Evolutionary conservation across 1,140 invertebrate species (phyloP).

Genomic region (Ericerus pela): DNA sequence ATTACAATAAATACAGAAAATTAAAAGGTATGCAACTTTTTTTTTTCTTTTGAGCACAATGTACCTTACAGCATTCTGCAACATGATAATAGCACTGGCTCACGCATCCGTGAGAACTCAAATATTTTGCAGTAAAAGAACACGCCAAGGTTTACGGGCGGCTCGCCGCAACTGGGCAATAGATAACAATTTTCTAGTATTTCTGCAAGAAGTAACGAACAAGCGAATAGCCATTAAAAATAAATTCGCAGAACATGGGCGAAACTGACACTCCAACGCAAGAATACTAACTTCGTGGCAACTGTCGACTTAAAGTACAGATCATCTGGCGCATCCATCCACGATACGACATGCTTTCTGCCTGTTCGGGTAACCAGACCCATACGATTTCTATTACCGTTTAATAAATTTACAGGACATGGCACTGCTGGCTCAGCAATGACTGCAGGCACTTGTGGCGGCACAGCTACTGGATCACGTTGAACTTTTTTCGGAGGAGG

Average conservation of each 20-base stretch:
- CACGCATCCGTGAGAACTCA: too few relatives aligned
- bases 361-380: conserved; percentile 32
- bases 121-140: neutral
- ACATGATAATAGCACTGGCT: too few relatives aligned
- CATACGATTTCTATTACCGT: neutral
- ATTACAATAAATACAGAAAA: neutral
- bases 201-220: conserved; percentile 40
- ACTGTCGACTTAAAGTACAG: conserved; percentile 86
- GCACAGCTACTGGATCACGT: neutral
- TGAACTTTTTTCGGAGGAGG: conserved; percentile 18
- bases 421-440: neutral
- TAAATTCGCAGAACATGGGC: neutral
- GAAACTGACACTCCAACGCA: too few relatives aligned
- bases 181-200: conserved; percentile 62
- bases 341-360: conserved; percentile 83
- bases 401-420: neutral
- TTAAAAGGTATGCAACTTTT: neutral
- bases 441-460: neutral
- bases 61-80: neutral
- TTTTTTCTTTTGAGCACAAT: neutral
- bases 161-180: conserved; percentile 67
- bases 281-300: conserved; percentile 61
- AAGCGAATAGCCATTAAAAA: conserved; percentile 15
- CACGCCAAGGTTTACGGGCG: conserved; percentile 79
- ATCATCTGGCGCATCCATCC: conserved; percentile 96